Conservation (phyloP, 2,797 vertebrate genomes). For the Geotria australis region DNA sequence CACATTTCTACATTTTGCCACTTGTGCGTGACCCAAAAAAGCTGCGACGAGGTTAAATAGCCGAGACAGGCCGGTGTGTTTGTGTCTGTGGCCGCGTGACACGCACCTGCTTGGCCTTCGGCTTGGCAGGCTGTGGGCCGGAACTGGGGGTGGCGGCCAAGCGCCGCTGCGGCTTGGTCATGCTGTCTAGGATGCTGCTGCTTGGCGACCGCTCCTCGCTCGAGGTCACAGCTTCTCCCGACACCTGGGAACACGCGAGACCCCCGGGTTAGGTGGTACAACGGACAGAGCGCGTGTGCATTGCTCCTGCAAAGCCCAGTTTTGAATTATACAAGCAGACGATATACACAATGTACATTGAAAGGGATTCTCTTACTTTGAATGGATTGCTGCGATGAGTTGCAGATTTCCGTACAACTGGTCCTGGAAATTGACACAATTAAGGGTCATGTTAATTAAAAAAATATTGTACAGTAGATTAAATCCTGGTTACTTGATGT, state of each 20-base stretch:
- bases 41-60: no score
- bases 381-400: no score
- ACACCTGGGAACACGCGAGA: slow-evolving; percentile 20
- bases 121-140: slow-evolving; percentile 29
- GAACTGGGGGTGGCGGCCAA: slow-evolving; percentile 6
- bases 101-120: slow-evolving; percentile 23
- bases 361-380: no score
- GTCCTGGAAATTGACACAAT: no score
- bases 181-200: slow-evolving; percentile 43
- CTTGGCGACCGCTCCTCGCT: slow-evolving; percentile 11
- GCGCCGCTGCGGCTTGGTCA: slow-evolving; percentile 30
- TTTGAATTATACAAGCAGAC: no score
- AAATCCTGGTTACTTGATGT: no score
- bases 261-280: slow-evolving; percentile 3
- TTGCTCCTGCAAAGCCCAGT: neutral
- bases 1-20: no score
- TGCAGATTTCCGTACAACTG: no score
- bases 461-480: no score
- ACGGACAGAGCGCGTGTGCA: neutral
- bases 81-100: neutral
- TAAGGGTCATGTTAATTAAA: no score
- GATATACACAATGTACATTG: neutral
- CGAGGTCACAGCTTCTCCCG: slow-evolving; percentile 14
- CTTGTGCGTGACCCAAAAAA: no score
- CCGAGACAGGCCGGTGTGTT: no score